These are phyloP conservation scores for Rhinoderma darwinii DNA, from an alignment of 2,113 vertebrate genomes.

Conservation along the genomic window DNA sequence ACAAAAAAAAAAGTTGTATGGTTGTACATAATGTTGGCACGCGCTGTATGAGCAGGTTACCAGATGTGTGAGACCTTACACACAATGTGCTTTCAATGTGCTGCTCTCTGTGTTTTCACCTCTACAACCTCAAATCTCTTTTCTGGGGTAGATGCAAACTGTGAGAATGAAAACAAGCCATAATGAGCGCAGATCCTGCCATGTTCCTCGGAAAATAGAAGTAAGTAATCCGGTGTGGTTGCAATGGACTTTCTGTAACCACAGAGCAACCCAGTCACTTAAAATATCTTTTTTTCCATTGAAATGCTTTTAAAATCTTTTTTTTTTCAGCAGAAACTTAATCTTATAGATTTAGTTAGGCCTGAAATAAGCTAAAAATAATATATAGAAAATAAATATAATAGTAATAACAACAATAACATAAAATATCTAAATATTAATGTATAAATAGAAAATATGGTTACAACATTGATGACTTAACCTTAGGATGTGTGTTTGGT, in stretches of 20 bases:
- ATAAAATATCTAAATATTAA: too few relatives aligned
- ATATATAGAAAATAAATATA: background rate
- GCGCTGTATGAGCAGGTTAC: background rate
- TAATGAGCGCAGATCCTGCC: slow-evolving; percentile 4
- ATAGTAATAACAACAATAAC: background rate
- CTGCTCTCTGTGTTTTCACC: slow-evolving; percentile 9
- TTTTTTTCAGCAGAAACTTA: slow-evolving; percentile 60
- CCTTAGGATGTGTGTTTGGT: too few relatives aligned
- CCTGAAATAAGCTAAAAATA: background rate
- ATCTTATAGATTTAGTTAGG: slow-evolving; percentile 64
- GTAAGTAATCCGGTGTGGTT: slow-evolving; percentile 18
- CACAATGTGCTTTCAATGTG: slow-evolving; percentile 39
- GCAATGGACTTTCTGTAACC: slow-evolving; percentile 25
- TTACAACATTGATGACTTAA: too few relatives aligned
- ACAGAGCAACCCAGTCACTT: slow-evolving; percentile 9
- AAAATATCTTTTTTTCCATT: slow-evolving; percentile 65
- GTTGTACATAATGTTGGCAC: slow-evolving; percentile 17
- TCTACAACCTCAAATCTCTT: slow-evolving; percentile 28
- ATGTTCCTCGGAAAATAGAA: slow-evolving; percentile 22
- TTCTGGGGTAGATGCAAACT: slow-evolving; percentile 22
- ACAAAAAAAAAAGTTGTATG: background rate
- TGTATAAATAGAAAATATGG: too few relatives aligned
- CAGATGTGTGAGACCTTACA: slow-evolving; percentile 1
- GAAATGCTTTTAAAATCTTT: slow-evolving; percentile 68
- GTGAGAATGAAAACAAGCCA: slow-evolving; percentile 25